Percentiles rank a stretch among this genome's conserved stretches.
Conservation (phyloP, 2,113 vertebrate genomes). For the Hydrolagus affinis region DNA sequence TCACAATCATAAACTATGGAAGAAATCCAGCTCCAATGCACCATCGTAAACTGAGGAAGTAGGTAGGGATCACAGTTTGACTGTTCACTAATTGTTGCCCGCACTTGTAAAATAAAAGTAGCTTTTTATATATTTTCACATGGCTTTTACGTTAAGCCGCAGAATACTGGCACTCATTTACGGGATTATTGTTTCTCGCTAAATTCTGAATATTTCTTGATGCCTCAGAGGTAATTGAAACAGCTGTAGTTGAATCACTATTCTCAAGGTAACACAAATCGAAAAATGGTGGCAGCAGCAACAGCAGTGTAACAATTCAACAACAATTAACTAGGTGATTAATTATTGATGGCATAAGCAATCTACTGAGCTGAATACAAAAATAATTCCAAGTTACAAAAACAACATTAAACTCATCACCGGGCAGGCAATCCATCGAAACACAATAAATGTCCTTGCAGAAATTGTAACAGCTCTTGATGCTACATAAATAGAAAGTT, state of each 20-base stretch:
- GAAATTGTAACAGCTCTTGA: constrained; percentile 7
- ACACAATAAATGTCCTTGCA: not conserved
- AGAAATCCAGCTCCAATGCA: not conserved
- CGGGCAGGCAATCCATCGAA: not conserved
- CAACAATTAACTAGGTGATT: constrained; percentile 19
- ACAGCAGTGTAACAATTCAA: not conserved
- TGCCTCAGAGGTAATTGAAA: not conserved
- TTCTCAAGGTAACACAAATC: not conserved
- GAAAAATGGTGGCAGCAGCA: not conserved
- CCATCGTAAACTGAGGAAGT: not conserved
- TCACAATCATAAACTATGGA: not conserved
- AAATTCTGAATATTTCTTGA: not conserved
- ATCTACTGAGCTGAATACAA: not conserved
- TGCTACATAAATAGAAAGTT: constrained; percentile 13
- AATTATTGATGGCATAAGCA: constrained; percentile 16
- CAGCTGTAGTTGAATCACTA: not conserved
- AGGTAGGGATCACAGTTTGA: not conserved
- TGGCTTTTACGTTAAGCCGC: not conserved
- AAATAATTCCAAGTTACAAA: not conserved
- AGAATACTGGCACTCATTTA: not conserved
- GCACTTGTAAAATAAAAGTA: not conserved
- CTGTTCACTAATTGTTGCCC: not conserved
- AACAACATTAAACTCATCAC: no score
- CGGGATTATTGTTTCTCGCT: not conserved
- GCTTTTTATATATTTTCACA: not conserved